Base-by-base conservation (phyloP, 2,888 invertebrate species). In the Phalangium opilio region DNA sequence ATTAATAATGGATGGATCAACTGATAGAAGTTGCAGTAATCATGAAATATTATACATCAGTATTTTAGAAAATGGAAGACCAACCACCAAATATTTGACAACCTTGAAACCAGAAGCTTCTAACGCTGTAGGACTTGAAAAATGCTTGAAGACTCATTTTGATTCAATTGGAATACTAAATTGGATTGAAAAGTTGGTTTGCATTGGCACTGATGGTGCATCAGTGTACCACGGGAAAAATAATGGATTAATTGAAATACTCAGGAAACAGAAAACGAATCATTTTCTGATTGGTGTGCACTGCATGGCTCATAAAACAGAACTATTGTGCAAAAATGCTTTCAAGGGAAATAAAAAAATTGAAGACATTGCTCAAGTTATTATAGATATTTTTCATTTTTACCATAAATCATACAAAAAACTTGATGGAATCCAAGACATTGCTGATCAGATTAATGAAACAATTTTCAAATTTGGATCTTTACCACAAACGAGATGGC, bases 1-100 rank as follows among this genome's bases (percentile, higher is more conserved):
- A 1, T 34, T 50, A 17, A 21, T 50, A 18, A 14, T 50, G 14
- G 44, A 50, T 34, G 15, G 32, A 3, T 38, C 44, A 17, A 44
- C 47, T n/a, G 39, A 35, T 2, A 15, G 50, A 34, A 19, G 38
- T 34, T 10, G 21, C 8, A 45, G 47, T 44, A 47, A 38, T n/a
- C 50, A 50, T 18, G 44, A 50, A 39, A 38, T 47, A 1, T 38
- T 50, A 3, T 50, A 50, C 14, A 8, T 50, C 15, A 44, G 42
- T 15, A 44, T 44, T 34, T 19, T 50, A 3, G 41, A 47, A n/a
- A 39, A 32, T n/a, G n/a, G 11, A 34, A 10, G 8, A 8, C 18
- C 45, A 7, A 45, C 39, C 8, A 46, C 49, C 14, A 15, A 33
- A 17, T 50, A 47, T 42, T 15, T 50, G 4, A 44, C 47, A 21